Conservation (phyloP, 2,888 invertebrate genomes). For the Eulithis prunata region DNA sequence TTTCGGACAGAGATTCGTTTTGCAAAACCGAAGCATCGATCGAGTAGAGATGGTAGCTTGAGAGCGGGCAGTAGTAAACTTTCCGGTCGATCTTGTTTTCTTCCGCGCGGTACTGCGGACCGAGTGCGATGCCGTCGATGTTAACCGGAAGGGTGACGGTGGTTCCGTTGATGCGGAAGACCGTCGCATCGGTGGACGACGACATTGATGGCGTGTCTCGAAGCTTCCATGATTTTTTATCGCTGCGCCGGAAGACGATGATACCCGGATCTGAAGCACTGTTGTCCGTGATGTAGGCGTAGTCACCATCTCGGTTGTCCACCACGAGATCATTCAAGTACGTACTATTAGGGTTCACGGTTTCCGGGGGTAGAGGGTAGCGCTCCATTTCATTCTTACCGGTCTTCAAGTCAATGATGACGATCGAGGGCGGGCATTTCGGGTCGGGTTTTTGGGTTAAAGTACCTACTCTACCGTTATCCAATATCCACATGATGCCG, state of each 20-base stretch:
- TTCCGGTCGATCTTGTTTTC: constrained; percentile 71
- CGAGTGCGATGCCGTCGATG: constrained; percentile 89
- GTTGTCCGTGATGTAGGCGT: constrained; percentile 90
- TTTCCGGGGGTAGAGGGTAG: constrained; percentile 86
- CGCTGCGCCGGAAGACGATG: constrained; percentile 87
- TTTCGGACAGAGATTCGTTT: constrained; percentile 75
- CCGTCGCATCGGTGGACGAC: constrained; percentile 82
- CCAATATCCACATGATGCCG: constrained; percentile 88
- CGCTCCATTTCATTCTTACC: constrained; percentile 82
- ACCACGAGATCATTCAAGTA: constrained; percentile 90
- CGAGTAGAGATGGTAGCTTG: constrained; percentile 87
- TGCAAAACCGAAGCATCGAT: constrained; percentile 86
- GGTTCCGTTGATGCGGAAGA: constrained; percentile 86
- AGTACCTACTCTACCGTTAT: constrained; percentile 87
- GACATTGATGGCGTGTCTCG: constrained; percentile 87
- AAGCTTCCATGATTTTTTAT: constrained; percentile 88
- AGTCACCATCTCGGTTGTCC: constrained; percentile 87
- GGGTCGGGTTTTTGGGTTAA: constrained; percentile 79
- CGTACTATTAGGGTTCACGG: constrained; percentile 83
- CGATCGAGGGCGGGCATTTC: constrained; percentile 87
- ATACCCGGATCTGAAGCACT: constrained; percentile 88
- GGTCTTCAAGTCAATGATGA: constrained; percentile 87
- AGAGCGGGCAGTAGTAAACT: constrained; percentile 88
- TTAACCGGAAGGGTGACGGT: constrained; percentile 84
- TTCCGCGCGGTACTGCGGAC: constrained; percentile 80